A percentile compares a stretch with the other conserved stretches of the same genome.
phyloP scores from a whole-genome alignment of 2,797 vertebrate genomes.

The Capromys pilorides region DNA sequence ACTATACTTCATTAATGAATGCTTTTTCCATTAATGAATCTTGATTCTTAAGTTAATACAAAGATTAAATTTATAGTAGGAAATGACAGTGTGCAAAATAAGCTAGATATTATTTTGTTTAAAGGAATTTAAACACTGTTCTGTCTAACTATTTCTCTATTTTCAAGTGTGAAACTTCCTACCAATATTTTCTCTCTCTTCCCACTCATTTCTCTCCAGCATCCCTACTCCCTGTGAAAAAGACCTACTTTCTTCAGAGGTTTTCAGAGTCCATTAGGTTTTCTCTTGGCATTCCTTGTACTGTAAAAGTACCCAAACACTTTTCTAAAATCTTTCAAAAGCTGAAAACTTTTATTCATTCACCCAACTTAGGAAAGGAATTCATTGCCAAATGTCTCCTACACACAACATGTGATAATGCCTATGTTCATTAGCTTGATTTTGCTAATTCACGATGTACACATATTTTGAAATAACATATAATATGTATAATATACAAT shows the following conservation, averaged over 20 bases:
- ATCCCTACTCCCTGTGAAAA: neutral
- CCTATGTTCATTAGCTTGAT: neutral
- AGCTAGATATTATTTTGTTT: neutral
- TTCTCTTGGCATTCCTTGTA: neutral
- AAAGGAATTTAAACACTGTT: neutral
- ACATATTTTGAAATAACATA: neutral
- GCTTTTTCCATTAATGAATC: neutral
- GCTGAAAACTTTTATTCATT: neutral
- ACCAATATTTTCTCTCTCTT: neutral
- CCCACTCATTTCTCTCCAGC: neutral
- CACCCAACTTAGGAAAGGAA: neutral
- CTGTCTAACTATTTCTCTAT: neutral
- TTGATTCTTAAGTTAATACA: neutral
- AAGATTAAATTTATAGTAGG: neutral
- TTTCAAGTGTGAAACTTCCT: neutral
- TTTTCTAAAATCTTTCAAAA: slow-evolving; percentile 50
- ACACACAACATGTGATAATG: neutral
- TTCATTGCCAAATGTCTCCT: slow-evolving; percentile 43
- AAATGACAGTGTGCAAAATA: neutral
- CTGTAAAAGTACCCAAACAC: slow-evolving; percentile 10
- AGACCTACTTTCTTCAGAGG: neutral
- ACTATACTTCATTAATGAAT: neutral
- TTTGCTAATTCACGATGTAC: neutral
- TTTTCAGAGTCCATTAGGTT: neutral
- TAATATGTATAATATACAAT: neutral